Percentiles rank a stretch among this genome's conserved stretches.
Evolutionary conservation across 2,888 invertebrate species (phyloP).

Genomic region (Pilophorus perplexus): DNA sequence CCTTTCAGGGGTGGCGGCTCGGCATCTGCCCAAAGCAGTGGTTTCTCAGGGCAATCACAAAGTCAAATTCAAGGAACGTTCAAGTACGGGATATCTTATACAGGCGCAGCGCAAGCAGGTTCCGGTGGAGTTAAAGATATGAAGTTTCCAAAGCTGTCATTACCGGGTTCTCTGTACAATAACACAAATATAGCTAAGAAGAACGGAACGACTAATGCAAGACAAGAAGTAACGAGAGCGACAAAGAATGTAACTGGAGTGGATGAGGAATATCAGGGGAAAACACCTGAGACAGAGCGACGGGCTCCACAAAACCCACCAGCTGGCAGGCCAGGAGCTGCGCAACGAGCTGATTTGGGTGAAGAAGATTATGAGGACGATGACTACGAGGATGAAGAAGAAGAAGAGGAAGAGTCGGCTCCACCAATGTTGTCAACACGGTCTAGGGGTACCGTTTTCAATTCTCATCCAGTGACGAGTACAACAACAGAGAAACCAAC

Average conservation of each 20-base stretch:
- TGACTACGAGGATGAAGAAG: conserved; percentile 62
- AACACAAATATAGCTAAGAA: conserved; percentile 1
- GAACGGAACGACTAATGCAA: background rate
- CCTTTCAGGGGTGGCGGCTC: conserved; percentile 74
- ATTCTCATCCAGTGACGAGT: conserved; percentile 48
- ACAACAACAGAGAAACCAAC: conserved; percentile 53
- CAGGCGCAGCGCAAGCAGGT: conserved; percentile 78
- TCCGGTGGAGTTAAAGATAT: conserved; percentile 57
- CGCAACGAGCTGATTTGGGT: background rate
- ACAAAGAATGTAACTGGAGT: background rate
- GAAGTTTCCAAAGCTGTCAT: conserved; percentile 44
- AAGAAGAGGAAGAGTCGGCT: conserved; percentile 51
- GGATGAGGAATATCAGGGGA: background rate
- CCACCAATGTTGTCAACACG: conserved; percentile 39
- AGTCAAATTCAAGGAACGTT: conserved; percentile 80
- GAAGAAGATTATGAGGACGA: conserved; percentile 59
- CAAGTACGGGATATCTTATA: conserved; percentile 71
- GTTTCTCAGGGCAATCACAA: conserved; percentile 73
- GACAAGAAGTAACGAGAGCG: conserved; percentile 18
- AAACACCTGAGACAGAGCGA: background rate
- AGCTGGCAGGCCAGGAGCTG: background rate
- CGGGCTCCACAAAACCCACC: background rate
- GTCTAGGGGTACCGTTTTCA: conserved; percentile 23
- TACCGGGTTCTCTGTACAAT: conserved; percentile 41
- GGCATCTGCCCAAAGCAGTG: conserved; percentile 74